Evolutionary conservation across 2,113 vertebrate species (phyloP), one percentile per base, ranked within the genome.

Genomic region (Glaucomys volans): DNA sequence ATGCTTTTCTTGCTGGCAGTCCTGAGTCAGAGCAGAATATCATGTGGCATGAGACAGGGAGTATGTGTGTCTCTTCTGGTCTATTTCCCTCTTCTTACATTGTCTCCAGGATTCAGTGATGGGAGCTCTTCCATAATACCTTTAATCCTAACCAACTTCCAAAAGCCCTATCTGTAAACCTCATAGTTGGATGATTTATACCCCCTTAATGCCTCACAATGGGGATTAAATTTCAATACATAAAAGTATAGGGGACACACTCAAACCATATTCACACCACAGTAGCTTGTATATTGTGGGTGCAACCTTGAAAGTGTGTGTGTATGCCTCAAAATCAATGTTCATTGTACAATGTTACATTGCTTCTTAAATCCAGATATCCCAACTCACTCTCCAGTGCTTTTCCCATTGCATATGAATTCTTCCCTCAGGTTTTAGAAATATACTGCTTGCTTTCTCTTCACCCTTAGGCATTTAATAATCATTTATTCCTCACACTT

Each of bases 401-500:
- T 86, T 74, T 88, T 52, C 6, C 24, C 22, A 64, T 93, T 75
- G 76, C 5, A 30, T 75, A 54, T 66, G 14, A 30, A 76, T 72
- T 69, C 14, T 86, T 77, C 50, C 16, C 22, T 77, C 47, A 28
- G 67, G 10, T 54, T 75, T 95, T 62, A 85, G 32, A 20, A 85
- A 76, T 80, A 81, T 47, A 72, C 44, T 74, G 26, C 88, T 72
- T 85, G 75, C 80, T 89, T 4, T n/a, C 32, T 77, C 16, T 88
- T 79, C 59, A 93, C 64, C 12, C 7, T 75, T 83, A 71, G 54
- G 37, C 44, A 96, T 91, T 97, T 85, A 89, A 87, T 92, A 90
- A 75, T 93, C 13, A 94, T 86, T 85, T 92, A 92, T 96, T 96
- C 85, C 89, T 92, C 72, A 95, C 24, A 94, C 42, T 95, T 96